Evolutionary conservation across 2,888 invertebrate species (phyloP).

Genomic region (Amiota communis): DNA sequence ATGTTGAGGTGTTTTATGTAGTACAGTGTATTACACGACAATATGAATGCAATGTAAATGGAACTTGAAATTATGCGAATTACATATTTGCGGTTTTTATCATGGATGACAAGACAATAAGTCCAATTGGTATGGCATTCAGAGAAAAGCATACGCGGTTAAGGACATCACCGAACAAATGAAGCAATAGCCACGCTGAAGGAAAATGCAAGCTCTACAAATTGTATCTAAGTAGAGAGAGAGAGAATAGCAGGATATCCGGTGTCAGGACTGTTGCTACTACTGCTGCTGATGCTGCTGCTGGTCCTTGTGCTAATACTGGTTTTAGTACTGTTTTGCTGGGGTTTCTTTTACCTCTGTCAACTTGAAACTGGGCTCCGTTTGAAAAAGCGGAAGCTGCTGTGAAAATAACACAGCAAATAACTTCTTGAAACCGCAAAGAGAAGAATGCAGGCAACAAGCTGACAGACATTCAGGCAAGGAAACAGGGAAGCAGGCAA

Average conservation of each 20-base stretch:
- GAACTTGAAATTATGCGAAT: too few relatives aligned
- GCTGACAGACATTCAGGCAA: background rate
- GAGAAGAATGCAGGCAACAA: conserved; percentile 43
- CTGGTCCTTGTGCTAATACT: background rate
- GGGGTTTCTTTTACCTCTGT: background rate
- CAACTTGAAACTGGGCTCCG: conserved; percentile 24
- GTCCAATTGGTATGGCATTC: too few relatives aligned
- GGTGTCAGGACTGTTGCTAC: background rate
- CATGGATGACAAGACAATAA: too few relatives aligned
- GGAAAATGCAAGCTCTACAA: too few relatives aligned
- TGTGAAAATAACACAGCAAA: conserved; percentile 68
- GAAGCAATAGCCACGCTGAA: too few relatives aligned
- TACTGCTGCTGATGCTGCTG: background rate
- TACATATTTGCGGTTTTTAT: too few relatives aligned
- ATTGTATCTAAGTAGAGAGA: too few relatives aligned
- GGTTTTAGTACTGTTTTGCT: background rate
- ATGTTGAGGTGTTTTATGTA: too few relatives aligned
- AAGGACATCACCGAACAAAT: too few relatives aligned
- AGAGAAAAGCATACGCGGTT: too few relatives aligned
- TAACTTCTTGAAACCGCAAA: conserved; percentile 66
- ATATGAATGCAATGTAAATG: too few relatives aligned
- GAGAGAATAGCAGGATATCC: conserved; percentile 7
- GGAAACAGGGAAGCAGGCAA: background rate
- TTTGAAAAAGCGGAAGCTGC: conserved; percentile 58
- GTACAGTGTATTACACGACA: too few relatives aligned